These are phyloP conservation scores for Drosophila ambigua DNA, from an alignment of 1,140 invertebrate genomes.

Conservation along the genomic window DNA sequence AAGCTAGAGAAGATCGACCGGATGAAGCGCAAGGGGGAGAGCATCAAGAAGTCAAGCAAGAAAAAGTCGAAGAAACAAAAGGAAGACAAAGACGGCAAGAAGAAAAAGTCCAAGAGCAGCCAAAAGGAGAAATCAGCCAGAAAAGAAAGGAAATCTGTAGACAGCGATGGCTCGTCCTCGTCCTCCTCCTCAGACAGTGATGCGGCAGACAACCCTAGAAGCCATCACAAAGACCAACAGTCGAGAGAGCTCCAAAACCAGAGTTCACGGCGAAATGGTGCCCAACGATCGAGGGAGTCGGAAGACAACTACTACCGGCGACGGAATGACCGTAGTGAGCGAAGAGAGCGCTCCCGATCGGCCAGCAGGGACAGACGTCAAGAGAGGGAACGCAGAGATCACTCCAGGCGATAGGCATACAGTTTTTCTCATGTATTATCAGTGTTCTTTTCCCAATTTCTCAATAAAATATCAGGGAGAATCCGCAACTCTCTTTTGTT, in stretches of 20 bases:
- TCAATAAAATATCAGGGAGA: conserved; percentile 26
- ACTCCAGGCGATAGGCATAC: conserved; percentile 36
- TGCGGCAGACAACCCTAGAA: conserved; percentile 25
- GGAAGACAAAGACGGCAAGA: conserved; percentile 48
- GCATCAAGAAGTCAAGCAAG: conserved; percentile 40
- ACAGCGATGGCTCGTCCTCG: conserved; percentile 36
- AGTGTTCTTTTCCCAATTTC: not conserved
- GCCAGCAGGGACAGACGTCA: conserved; percentile 32
- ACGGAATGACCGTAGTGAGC: conserved; percentile 32
- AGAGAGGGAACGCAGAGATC: conserved; percentile 44
- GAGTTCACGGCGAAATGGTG: conserved; percentile 1
- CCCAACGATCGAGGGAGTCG: conserved; percentile 31
- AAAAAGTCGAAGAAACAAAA: conserved; percentile 62
- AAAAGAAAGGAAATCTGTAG: conserved; percentile 29
- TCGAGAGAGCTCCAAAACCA: no score
- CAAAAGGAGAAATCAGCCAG: conserved; percentile 10
- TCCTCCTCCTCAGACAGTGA: conserved; percentile 52
- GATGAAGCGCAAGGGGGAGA: conserved; percentile 83
- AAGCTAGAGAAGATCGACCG: conserved; percentile 92
- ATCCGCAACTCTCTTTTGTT: no score
- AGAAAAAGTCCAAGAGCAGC: conserved; percentile 43
- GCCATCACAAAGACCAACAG: conserved; percentile 23
- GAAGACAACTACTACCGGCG: conserved; percentile 26
- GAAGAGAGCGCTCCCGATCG: conserved; percentile 34
- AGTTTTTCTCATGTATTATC: conserved; percentile 14